Conservation (phyloP, 2,797 vertebrate genomes). For the Orestias chungarensis region DNA sequence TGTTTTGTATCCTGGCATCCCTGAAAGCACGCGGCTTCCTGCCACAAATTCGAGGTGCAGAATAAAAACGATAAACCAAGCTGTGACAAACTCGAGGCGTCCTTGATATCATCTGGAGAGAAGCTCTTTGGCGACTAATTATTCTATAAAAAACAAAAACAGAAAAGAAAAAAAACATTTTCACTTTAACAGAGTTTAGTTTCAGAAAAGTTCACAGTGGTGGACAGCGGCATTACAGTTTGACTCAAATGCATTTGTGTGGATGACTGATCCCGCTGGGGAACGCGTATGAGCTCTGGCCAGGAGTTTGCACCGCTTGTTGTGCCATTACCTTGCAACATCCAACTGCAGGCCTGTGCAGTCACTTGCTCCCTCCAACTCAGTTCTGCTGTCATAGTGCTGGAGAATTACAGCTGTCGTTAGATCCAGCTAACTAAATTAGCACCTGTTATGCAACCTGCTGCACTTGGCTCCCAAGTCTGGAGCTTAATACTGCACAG, state of each 20-base stretch:
- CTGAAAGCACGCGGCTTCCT: neutral
- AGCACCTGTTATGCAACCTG: constrained; percentile 75
- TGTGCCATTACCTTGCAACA: constrained; percentile 66
- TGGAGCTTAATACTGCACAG: constrained; percentile 34
- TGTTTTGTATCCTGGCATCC: constrained; percentile 5
- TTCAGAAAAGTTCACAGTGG: neutral
- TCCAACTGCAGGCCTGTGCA: constrained; percentile 47
- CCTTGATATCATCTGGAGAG: neutral
- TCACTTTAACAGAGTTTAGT: neutral
- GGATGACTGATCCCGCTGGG: constrained; percentile 15
- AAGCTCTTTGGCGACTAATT: neutral
- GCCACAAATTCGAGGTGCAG: constrained; percentile 18
- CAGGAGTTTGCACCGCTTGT: constrained; percentile 51
- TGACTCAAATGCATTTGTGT: neutral
- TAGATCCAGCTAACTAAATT: constrained; percentile 73
- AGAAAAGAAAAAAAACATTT: neutral
- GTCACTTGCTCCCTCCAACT: constrained; percentile 31
- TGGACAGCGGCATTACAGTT: neutral
- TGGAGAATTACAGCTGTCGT: constrained; percentile 66
- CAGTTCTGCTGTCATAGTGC: constrained; percentile 53
- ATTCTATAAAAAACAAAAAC: neutral
- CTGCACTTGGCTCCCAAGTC: constrained; percentile 58
- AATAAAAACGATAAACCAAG: constrained; percentile 19
- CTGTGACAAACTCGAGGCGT: neutral
- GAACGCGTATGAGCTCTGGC: constrained; percentile 33